These are phyloP conservation scores for Aphrocallistes beatrix DNA, from an alignment of 37 sponge, comb jelly and placozoan genomes.

Conservation along the genomic window DNA sequence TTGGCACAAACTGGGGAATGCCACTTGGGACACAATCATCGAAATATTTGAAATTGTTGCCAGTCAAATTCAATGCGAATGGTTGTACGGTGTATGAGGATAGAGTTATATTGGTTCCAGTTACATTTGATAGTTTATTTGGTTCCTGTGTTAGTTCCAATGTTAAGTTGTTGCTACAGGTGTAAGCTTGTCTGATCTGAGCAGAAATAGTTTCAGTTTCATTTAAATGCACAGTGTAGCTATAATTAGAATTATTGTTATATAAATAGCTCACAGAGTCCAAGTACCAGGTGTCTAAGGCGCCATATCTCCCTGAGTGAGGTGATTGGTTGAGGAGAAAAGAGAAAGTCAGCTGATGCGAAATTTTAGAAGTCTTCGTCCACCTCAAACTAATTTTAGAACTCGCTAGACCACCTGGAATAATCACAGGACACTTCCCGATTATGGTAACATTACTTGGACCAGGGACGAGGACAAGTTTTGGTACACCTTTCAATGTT, in stretches of 20 bases:
- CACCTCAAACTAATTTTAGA: background rate
- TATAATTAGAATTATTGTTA: background rate
- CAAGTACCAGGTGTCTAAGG: background rate
- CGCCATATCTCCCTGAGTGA: background rate
- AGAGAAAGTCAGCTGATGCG: background rate
- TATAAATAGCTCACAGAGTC: background rate
- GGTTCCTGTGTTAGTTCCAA: background rate
- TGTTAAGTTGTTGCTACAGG: background rate
- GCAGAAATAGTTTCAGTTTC: background rate
- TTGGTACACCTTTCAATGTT: background rate
- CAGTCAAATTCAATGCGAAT: background rate
- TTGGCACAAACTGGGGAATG: background rate
- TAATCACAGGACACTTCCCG: background rate
- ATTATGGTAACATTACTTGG: background rate
- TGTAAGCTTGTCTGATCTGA: background rate
- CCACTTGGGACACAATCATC: constrained; percentile 1
- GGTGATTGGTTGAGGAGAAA: background rate
- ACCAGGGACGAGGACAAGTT: background rate
- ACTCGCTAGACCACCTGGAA: background rate
- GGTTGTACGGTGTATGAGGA: background rate
- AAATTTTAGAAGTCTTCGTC: background rate
- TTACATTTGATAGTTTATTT: background rate
- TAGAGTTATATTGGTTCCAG: background rate
- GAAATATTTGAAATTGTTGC: background rate
- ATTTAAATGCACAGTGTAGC: background rate